Base-by-base conservation (phyloP, 2,888 invertebrate species). In the Hoplodrina blanda region DNA sequence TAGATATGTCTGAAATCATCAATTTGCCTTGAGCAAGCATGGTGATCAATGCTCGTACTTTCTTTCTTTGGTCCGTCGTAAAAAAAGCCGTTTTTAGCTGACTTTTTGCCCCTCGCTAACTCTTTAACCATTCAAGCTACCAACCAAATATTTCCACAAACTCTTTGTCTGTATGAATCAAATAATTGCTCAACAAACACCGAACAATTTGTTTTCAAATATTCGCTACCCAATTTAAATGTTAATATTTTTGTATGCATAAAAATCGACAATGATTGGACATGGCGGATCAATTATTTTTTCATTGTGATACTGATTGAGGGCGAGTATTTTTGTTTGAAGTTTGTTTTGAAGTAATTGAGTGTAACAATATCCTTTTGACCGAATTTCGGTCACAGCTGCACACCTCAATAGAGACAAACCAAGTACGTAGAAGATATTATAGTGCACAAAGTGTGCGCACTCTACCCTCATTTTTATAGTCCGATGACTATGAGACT, bases 191-290 rank as follows among this genome's bases (percentile, higher is more conserved):
- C 20, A 41, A 46, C 66, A 63, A 81, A 69, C 56, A 69, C 60
- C 65, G 69, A 37, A 76, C 65, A 75, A 80, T 78, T 79, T 76
- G 73, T 74, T 84, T 76, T 78, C 71, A 80, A 83, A 77, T 64
- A 76, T 59, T 73, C 72, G 73, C 73, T 67, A 17, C n/a, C 62
- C 91, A 90, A 92, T 92, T 91, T 91, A 90, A 90, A 92, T 91
- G 91, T 85, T 88, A 91, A 92, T 92, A 72, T 81, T 87, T 88
- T 81, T 85, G 80, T 86, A 77, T 86, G 90, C 88, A 89, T 88
- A 87, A 90, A 89, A 89, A 87, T 86, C 76, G 83, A 79, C 85
- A 82, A 84, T 78, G 65, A 81, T 85, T 76, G 73, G 70, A 72
- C 66, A 74, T 56, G 68, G 74, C 37, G 44, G 71, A 68, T 70